Evolutionary conservation across 2,888 invertebrate species (phyloP).

Genomic region (Xanthia icteritia): DNA sequence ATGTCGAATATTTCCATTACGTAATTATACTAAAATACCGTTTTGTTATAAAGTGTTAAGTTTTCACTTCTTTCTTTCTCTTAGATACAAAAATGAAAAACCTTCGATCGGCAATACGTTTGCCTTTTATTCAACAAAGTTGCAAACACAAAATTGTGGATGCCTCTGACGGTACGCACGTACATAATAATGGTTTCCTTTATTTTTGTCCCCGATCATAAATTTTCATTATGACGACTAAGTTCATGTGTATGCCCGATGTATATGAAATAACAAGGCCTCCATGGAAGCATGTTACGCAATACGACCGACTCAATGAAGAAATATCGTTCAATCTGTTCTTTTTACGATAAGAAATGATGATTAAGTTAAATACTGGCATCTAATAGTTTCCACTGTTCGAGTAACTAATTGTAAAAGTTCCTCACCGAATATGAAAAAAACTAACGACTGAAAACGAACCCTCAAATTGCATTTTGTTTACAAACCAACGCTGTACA

Average conservation of each 20-base stretch:
- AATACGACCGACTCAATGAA: slow-evolving; percentile 20
- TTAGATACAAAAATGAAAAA: neutral
- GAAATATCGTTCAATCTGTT: slow-evolving; percentile 15
- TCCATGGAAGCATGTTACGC: slow-evolving; percentile 29
- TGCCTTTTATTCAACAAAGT: slow-evolving; percentile 16
- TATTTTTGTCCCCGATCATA: slow-evolving; percentile 63
- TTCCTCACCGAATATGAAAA: neutral
- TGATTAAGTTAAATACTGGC: neutral
- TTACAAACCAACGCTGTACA: slow-evolving; percentile 10
- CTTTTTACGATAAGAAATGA: neutral
- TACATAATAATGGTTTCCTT: slow-evolving; percentile 56
- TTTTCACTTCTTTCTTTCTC: neutral
- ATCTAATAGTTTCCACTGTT: neutral
- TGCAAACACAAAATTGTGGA: slow-evolving; percentile 53
- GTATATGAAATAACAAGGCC: slow-evolving; percentile 44
- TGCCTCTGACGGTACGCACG: slow-evolving; percentile 47
- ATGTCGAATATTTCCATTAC: neutral
- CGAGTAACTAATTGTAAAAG: neutral
- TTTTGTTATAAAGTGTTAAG: neutral
- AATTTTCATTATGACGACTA: slow-evolving; percentile 60
- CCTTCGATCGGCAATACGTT: neutral
- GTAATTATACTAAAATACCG: neutral
- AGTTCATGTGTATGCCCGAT: slow-evolving; percentile 47
- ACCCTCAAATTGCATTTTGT: slow-evolving; percentile 23
- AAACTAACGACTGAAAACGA: slow-evolving; percentile 14